phyloP scores from a whole-genome alignment of 1,140 invertebrate species.

The Aethina tumida region DNA sequence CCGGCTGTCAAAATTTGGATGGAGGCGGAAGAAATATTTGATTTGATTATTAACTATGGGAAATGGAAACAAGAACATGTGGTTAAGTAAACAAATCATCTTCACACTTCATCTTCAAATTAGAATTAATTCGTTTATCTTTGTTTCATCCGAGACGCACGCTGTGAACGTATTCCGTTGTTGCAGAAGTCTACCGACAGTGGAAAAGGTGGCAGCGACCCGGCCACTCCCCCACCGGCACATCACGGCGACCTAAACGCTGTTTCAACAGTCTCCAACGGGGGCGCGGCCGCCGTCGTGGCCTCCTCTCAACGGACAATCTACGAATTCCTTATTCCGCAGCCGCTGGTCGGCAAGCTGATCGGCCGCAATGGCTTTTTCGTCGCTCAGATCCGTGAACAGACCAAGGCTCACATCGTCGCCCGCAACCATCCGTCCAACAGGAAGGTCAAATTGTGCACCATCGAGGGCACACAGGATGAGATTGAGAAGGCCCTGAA shows the following conservation, averaged over 20 bases:
- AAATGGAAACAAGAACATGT: too few species aligned
- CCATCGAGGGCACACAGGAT: constrained; percentile 48
- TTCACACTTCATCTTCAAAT: too few species aligned
- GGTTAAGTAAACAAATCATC: too few species aligned
- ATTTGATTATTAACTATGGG: too few species aligned
- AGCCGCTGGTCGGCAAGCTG: constrained; percentile 69
- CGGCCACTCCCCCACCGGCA: constrained; percentile 44
- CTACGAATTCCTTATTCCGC: constrained; percentile 75
- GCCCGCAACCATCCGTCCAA: constrained; percentile 66
- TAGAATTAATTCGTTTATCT: too few species aligned
- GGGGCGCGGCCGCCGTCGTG: constrained; percentile 7
- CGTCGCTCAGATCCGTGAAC: constrained; percentile 69
- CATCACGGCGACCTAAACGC: constrained; percentile 12
- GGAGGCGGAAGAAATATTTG: too few species aligned
- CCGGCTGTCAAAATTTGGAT: too few species aligned
- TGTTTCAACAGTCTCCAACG: not conserved
- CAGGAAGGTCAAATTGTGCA: constrained; percentile 19
- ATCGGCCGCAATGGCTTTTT: constrained; percentile 79
- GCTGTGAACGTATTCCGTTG: too few species aligned
- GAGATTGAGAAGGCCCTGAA: constrained; percentile 71
- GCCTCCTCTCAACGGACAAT: constrained; percentile 19
- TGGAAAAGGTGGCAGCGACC: constrained; percentile 62
- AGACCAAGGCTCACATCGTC: constrained; percentile 65
- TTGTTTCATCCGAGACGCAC: too few species aligned
- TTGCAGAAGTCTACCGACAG: constrained; percentile 63